Conservation (phyloP, 2,797 vertebrate species). For the Muscicapa striata region DNA sequence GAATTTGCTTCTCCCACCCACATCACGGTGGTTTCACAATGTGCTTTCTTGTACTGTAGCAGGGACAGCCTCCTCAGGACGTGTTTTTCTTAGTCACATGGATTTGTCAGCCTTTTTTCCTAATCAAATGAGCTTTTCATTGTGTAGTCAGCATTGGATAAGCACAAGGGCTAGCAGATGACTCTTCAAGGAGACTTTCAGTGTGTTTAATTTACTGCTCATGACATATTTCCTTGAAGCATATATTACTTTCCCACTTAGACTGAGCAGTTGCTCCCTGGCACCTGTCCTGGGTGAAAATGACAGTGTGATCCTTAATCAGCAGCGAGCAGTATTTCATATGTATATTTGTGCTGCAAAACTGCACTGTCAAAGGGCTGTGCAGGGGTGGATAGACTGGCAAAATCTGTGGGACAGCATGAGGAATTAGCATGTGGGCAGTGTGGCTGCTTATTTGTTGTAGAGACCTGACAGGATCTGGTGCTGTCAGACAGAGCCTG, state of each 20-base stretch:
- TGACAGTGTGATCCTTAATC: background rate
- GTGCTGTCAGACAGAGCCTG: background rate
- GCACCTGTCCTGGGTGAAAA: background rate
- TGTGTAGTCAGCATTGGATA: background rate
- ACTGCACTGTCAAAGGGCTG: fast-evolving
- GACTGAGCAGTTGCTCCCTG: background rate
- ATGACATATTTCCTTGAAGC: background rate
- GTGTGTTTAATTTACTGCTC: background rate
- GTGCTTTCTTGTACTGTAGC: conserved; percentile 28
- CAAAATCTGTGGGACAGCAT: background rate
- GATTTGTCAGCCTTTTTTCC: conserved; percentile 25
- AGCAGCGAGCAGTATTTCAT: background rate
- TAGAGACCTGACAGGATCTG: background rate
- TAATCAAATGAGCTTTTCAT: conserved; percentile 29
- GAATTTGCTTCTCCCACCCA: conserved; percentile 52
- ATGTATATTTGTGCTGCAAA: background rate
- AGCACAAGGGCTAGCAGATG: background rate
- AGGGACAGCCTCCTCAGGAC: conserved; percentile 34
- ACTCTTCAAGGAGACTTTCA: background rate
- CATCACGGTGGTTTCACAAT: conserved; percentile 18
- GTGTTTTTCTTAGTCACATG: conserved; percentile 53
- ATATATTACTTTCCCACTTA: background rate
- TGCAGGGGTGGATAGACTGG: background rate
- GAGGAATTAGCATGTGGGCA: background rate
- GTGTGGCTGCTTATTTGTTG: background rate